These are phyloP conservation scores for Mythimna pallens DNA, from an alignment of 2,888 invertebrate genomes.

Conservation along the genomic window DNA sequence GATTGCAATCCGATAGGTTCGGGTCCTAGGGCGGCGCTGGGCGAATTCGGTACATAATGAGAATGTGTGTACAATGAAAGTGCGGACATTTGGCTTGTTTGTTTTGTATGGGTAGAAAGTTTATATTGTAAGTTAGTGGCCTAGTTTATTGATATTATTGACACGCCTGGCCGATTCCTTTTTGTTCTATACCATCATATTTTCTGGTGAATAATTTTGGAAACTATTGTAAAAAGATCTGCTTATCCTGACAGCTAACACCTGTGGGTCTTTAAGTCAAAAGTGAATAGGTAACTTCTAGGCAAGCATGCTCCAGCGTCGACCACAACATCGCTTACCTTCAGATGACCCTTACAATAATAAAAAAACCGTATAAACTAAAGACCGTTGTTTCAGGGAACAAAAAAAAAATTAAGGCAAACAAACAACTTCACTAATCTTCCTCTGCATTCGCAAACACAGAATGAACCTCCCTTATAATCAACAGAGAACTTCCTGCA, in stretches of 20 bases:
- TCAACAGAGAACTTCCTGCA: slow-evolving; percentile 39
- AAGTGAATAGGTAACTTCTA: too few relatives aligned
- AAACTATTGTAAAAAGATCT: not conserved
- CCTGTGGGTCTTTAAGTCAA: too few relatives aligned
- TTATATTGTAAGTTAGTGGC: not conserved
- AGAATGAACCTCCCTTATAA: slow-evolving; percentile 27
- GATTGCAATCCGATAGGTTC: slow-evolving; percentile 74
- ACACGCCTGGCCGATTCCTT: not conserved
- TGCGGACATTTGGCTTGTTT: slow-evolving; percentile 57
- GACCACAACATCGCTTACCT: too few relatives aligned
- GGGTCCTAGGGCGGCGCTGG: slow-evolving; percentile 71
- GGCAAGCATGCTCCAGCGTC: not conserved
- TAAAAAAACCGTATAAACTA: too few relatives aligned
- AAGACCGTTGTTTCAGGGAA: not conserved
- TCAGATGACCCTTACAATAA: too few relatives aligned
- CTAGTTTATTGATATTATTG: not conserved
- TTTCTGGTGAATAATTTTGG: not conserved
- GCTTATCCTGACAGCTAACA: not conserved
- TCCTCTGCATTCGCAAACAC: too few relatives aligned
- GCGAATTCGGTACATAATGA: slow-evolving; percentile 59
- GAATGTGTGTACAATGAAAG: slow-evolving; percentile 63
- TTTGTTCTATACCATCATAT: too few relatives aligned
- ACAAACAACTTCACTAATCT: slow-evolving; percentile 26
- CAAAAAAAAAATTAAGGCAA: not conserved
- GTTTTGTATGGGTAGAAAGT: slow-evolving; percentile 30